These are phyloP conservation scores for Drosophila pseudoananassae DNA, from an alignment of 1,140 invertebrate genomes.

Conservation along the genomic window DNA sequence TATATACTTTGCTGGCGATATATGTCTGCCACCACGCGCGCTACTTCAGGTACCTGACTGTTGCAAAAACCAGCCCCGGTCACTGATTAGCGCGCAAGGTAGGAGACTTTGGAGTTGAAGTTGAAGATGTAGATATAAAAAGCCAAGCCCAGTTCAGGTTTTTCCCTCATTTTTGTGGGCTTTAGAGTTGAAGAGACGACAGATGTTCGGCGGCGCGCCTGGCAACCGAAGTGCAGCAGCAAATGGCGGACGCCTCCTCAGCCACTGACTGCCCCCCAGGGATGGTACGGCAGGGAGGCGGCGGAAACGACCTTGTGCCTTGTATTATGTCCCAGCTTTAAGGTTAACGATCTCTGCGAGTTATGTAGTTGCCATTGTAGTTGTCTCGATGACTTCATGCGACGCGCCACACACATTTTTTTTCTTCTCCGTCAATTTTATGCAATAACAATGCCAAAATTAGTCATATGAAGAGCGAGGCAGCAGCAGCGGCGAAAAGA, in stretches of 20 bases:
- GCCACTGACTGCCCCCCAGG: neutral
- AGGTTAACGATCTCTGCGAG: slow-evolving; percentile 83
- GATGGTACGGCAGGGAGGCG: slow-evolving; percentile 7
- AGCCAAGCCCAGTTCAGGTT: slow-evolving; percentile 69
- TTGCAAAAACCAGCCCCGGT: slow-evolving; percentile 87
- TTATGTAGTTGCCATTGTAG: slow-evolving; percentile 11
- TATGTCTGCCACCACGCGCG: slow-evolving; percentile 89
- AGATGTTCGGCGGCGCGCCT: slow-evolving; percentile 57
- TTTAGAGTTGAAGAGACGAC: slow-evolving; percentile 16
- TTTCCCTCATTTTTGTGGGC: neutral
- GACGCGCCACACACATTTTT: slow-evolving; percentile 35
- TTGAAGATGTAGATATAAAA: slow-evolving; percentile 28
- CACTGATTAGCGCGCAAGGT: slow-evolving; percentile 90
- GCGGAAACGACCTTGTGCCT: slow-evolving; percentile 77
- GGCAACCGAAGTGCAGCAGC: slow-evolving; percentile 46
- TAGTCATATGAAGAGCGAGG: slow-evolving; percentile 30
- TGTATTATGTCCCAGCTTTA: slow-evolving; percentile 64
- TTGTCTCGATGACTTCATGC: slow-evolving; percentile 78
- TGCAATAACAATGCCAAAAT: slow-evolving; percentile 73
- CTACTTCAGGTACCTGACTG: slow-evolving; percentile 99
- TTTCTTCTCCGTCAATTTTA: slow-evolving; percentile 44
- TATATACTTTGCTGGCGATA: slow-evolving; percentile 22
- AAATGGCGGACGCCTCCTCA: slow-evolving; percentile 38
- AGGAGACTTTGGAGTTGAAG: slow-evolving; percentile 45
- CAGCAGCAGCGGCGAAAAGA: neutral